Base-by-base conservation (phyloP, 2,113 vertebrate species). In the Phainopepla nitens region DNA sequence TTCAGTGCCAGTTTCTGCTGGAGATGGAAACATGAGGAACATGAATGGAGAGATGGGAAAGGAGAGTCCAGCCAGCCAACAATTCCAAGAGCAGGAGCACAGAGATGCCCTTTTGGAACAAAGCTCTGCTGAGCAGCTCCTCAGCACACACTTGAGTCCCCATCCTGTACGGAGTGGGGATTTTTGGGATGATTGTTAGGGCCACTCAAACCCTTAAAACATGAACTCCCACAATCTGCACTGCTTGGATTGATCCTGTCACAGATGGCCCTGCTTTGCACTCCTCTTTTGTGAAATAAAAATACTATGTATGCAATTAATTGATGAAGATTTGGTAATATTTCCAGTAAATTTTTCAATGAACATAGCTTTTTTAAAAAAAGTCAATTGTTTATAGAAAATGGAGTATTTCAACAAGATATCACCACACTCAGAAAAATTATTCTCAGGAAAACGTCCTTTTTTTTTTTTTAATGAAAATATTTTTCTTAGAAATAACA, bases 401-500 rank as follows among this genome's bases (percentile, higher is more conserved):
- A 96, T 70, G 31, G 79, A 78, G 50, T 89, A 87, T 87, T 97
- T 93, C 94, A 92, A 90, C 56, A 73, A 77, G 73, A 65, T 83
- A 94, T 88, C 91, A 93, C 90, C 93, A 90, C 14, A 0, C 56
- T 73, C 60, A 35, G 58, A 77, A 96, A 92, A 94, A 71, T 86
- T 78, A 81, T 94, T 88, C 90, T 88, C 62, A 66, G 82, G 82
- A 95, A 97, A 94, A 92, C 12, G 65, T 72, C 56, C 64, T 69
- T 82, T 20, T 94, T 72, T 90, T 57, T 85, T 66, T 68, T 73
- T 77, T 75, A 2, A 83, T 21, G 82, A 89, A 96, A 97, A 96
- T 93, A 96, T 94, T 93, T 95, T 94, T 33, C 85, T 83, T 94
- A 90, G 90, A 20, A 86, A 91, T 82, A 95, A 79, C 92, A 81